Conservation (phyloP, 35 echinoderm and acorn worm genomes). For the Ophiothrix spiculata region DNA sequence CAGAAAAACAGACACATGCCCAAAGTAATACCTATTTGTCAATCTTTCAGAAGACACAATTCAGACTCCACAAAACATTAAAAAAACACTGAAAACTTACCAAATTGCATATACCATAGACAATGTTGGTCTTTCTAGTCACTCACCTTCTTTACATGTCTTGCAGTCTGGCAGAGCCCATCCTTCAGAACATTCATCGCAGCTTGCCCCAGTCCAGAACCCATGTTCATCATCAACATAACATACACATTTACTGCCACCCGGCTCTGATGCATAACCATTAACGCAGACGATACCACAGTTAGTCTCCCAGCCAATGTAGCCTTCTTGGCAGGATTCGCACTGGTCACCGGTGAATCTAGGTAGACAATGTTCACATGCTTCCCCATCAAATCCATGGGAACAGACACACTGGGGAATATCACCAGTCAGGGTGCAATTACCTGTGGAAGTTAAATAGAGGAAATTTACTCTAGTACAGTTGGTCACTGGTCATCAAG, state of each 20-base stretch:
- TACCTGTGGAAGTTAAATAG: constrained; percentile 36
- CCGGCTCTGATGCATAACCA: constrained; percentile 53
- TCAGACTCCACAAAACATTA: no score
- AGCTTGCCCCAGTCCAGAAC: constrained; percentile 75
- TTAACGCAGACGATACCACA: constrained; percentile 63
- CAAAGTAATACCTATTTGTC: no score
- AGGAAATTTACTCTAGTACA: no score
- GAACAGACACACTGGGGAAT: constrained; percentile 63
- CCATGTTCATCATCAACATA: constrained; percentile 75
- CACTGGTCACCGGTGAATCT: constrained; percentile 59
- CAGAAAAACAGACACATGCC: no score
- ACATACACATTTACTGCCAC: constrained; percentile 69
- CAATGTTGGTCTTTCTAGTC: not conserved
- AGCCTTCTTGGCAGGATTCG: constrained; percentile 46
- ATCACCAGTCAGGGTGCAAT: constrained; percentile 52
- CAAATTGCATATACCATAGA: no score
- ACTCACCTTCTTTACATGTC: constrained; percentile 53
- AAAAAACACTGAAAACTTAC: no score
- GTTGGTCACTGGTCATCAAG: no score
- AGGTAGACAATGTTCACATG: constrained; percentile 62
- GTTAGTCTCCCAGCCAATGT: constrained; percentile 81
- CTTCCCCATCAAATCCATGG: constrained; percentile 71
- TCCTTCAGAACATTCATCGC: constrained; percentile 66
- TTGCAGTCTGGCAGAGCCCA: constrained; percentile 66
- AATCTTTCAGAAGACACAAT: no score